Percentiles rank a stretch among this genome's conserved stretches.
Conservation (phyloP, 2,888 invertebrate species). For the Apamea crenata region DNA sequence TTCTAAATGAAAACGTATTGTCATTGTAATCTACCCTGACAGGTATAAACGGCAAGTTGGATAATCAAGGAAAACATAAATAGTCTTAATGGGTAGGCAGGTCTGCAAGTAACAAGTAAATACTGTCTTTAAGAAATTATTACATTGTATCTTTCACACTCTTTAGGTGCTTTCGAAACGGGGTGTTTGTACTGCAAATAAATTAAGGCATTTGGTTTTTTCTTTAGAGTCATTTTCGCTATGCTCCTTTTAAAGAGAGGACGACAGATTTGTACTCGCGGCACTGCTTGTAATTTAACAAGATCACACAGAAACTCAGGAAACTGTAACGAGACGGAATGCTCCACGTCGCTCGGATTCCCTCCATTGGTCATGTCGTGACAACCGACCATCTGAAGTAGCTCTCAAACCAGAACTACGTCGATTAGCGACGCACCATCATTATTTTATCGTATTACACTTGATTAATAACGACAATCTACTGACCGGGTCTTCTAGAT, state of each 20-base stretch:
- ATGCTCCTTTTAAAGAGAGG: constrained; percentile 32
- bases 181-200: constrained; percentile 10
- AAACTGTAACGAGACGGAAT: constrained; percentile 73
- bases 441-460: constrained; percentile 73
- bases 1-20: constrained; percentile 66
- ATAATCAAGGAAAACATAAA: constrained; percentile 62
- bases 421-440: constrained; percentile 60
- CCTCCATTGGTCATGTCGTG: constrained; percentile 68
- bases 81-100: constrained; percentile 54
- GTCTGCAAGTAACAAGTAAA: constrained; percentile 42
- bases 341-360: constrained; percentile 63
- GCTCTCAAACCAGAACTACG: constrained; percentile 50
- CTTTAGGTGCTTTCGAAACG: constrained; percentile 34
- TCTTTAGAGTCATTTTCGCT: constrained; percentile 25
- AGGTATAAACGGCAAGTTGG: constrained; percentile 51
- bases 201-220: constrained; percentile 16
- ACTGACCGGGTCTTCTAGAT: constrained; percentile 84
- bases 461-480: constrained; percentile 82
- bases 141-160: constrained; percentile 56
- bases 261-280: constrained; percentile 39
- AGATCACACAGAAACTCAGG: constrained; percentile 70
- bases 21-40: constrained; percentile 56
- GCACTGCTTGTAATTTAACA: constrained; percentile 48
- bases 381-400: constrained; percentile 65
- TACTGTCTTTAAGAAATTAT: constrained; percentile 49